Percentiles rank a stretch among this genome's conserved stretches.
Evolutionary conservation across 2,888 invertebrate species (phyloP).

Genomic region (Noctua janthina): DNA sequence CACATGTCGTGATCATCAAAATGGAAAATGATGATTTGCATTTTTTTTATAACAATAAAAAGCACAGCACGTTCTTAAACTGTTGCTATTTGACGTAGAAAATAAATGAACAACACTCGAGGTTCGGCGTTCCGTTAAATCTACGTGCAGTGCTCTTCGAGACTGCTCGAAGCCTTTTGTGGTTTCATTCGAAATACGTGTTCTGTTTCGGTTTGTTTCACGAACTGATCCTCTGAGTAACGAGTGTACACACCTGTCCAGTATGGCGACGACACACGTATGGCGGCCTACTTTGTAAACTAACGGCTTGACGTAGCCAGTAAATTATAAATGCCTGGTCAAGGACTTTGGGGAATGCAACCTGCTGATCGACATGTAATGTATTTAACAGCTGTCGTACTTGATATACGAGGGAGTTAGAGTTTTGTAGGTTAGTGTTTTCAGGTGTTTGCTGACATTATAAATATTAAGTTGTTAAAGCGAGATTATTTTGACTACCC

Average conservation of each 20-base stretch:
- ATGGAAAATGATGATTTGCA: no score
- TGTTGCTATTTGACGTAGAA: neutral
- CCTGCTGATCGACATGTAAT: conserved; percentile 27
- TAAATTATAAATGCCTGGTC: conserved; percentile 51
- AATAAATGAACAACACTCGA: conserved; percentile 7
- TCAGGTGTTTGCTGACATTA: neutral
- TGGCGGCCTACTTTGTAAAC: conserved; percentile 37
- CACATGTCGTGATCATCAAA: neutral
- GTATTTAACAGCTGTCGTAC: conserved; percentile 16
- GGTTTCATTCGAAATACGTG: conserved; percentile 18
- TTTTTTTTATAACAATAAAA: neutral
- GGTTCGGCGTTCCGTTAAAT: conserved; percentile 10
- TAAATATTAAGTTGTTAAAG: no score
- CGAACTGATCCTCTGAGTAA: conserved; percentile 47
- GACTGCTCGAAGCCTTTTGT: conserved; percentile 9
- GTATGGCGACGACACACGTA: conserved; percentile 23
- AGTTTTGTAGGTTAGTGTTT: conserved; percentile 10
- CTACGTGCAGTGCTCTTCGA: conserved; percentile 3
- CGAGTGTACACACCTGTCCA: conserved; percentile 51
- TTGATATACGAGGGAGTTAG: conserved; percentile 4
- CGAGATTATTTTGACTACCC: neutral
- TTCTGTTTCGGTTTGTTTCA: conserved; percentile 38
- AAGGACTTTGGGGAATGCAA: conserved; percentile 36
- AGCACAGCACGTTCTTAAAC: neutral
- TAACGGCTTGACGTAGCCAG: conserved; percentile 20